These are phyloP conservation scores for Achlya flavicornis DNA, from an alignment of 2,888 invertebrate species.

Conservation along the genomic window DNA sequence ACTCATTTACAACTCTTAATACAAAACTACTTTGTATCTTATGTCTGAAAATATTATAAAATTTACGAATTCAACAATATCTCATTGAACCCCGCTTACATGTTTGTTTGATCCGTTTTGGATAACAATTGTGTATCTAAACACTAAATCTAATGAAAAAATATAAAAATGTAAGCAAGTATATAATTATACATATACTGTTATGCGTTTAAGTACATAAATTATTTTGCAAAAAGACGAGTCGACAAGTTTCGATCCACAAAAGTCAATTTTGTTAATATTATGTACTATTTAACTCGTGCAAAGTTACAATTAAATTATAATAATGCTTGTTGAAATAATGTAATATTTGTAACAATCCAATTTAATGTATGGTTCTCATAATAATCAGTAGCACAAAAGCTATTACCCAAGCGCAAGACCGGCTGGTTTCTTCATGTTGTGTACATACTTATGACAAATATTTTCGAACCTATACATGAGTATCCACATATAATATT, in stretches of 20 bases:
- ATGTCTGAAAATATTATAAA: not conserved
- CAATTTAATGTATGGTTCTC: not conserved
- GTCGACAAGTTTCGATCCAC: conserved; percentile 7
- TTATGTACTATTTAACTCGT: conserved; percentile 5
- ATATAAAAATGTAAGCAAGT: conserved; percentile 20
- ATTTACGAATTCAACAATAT: not conserved
- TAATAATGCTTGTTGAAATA: not conserved
- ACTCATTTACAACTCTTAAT: not conserved
- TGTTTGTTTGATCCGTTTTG: not conserved
- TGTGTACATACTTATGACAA: conserved; percentile 2
- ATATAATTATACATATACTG: conserved; percentile 35
- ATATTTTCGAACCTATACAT: not conserved
- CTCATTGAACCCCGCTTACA: not conserved
- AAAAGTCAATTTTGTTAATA: conserved; percentile 3
- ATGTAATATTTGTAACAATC: conserved; percentile 1
- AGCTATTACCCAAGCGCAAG: not conserved
- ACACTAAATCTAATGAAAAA: conserved; percentile 7
- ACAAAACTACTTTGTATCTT: not conserved
- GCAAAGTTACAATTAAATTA: conserved; percentile 4
- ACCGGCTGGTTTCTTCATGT: not conserved
- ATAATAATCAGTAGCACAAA: not conserved
- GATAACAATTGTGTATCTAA: conserved; percentile 7
- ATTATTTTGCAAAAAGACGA: conserved; percentile 1
- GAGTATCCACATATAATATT: conserved; percentile 1
- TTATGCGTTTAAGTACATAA: conserved; percentile 32